These are phyloP conservation scores for Cotesia congregata DNA, from an alignment of 2,888 invertebrate genomes.

Conservation along the genomic window DNA sequence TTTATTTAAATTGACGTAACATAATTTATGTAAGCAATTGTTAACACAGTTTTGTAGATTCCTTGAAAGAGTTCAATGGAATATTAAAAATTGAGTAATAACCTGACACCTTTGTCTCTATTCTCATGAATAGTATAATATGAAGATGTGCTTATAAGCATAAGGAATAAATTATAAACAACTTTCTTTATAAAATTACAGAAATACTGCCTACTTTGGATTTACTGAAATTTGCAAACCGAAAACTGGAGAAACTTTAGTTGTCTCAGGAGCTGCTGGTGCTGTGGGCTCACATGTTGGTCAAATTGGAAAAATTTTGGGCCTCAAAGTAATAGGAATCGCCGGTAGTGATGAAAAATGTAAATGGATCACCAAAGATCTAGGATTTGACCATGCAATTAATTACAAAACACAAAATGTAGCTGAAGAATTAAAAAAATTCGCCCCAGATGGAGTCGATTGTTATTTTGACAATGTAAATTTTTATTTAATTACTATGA, in stretches of 20 bases:
- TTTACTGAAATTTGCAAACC: conserved; percentile 80
- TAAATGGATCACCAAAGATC: conserved; percentile 76
- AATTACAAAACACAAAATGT: conserved; percentile 80
- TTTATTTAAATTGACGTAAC: too few relatives aligned
- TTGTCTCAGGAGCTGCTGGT: conserved; percentile 82
- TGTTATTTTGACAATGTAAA: conserved; percentile 85
- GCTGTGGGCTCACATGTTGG: conserved; percentile 85
- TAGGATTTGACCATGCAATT: conserved; percentile 79
- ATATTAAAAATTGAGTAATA: too few relatives aligned
- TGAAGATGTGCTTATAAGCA: background rate
- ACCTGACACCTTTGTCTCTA: too few relatives aligned
- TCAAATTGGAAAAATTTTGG: conserved; percentile 81
- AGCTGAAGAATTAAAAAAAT: conserved; percentile 73
- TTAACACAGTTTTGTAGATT: too few relatives aligned
- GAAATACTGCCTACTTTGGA: conserved; percentile 84
- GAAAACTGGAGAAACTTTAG: conserved; percentile 81
- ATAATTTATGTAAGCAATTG: too few relatives aligned
- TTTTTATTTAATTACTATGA: conserved; percentile 45
- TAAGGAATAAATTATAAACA: background rate
- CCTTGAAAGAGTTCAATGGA: too few relatives aligned
- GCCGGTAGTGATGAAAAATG: conserved; percentile 82
- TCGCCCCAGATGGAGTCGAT: conserved; percentile 80
- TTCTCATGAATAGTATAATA: too few relatives aligned
- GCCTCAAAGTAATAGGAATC: conserved; percentile 80
- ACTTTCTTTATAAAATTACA: conserved; percentile 58